Evolutionary conservation across 2,113 vertebrate genomes (phyloP).

Genomic region (Gorsachius goisagi): DNA sequence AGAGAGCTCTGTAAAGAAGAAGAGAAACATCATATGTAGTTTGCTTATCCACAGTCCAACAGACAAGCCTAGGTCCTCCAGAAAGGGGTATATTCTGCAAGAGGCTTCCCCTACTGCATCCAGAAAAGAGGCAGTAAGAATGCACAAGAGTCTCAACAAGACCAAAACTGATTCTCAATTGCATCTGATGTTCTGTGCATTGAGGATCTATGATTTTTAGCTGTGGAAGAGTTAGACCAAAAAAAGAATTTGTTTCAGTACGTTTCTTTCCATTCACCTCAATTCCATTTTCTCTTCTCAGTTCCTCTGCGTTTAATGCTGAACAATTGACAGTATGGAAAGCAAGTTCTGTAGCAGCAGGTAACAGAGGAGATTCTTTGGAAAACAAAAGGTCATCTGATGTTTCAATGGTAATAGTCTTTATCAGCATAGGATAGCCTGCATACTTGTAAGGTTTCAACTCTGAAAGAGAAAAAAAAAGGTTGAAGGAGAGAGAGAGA

Average conservation of each 20-base stretch:
- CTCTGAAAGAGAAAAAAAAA: conserved; percentile 75
- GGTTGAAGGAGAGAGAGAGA: neutral
- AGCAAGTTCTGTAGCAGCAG: conserved; percentile 90
- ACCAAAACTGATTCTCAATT: neutral
- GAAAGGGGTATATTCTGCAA: neutral
- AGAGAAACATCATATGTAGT: accelerated
- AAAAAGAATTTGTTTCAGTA: neutral
- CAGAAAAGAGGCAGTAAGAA: neutral
- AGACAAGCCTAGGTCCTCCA: neutral
- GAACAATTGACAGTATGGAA: conserved; percentile 98
- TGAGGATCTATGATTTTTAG: neutral
- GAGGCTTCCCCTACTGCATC: neutral
- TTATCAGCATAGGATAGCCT: conserved; percentile 98
- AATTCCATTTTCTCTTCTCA: conserved; percentile 92
- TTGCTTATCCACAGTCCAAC: neutral
- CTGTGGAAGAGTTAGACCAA: neutral
- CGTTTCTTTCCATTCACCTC: conserved; percentile 78
- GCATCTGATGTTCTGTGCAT: neutral
- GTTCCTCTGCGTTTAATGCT: conserved; percentile 94
- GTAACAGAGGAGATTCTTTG: conserved; percentile 90
- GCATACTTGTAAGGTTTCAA: conserved; percentile 98
- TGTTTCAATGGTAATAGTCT: conserved; percentile 96
- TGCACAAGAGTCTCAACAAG: neutral
- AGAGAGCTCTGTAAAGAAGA: neutral
- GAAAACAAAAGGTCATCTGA: conserved; percentile 92